A percentile compares a stretch with the other conserved stretches of the same genome.
phyloP scores from a whole-genome alignment of 2,113 vertebrate species.

The Jaculus jaculus region DNA sequence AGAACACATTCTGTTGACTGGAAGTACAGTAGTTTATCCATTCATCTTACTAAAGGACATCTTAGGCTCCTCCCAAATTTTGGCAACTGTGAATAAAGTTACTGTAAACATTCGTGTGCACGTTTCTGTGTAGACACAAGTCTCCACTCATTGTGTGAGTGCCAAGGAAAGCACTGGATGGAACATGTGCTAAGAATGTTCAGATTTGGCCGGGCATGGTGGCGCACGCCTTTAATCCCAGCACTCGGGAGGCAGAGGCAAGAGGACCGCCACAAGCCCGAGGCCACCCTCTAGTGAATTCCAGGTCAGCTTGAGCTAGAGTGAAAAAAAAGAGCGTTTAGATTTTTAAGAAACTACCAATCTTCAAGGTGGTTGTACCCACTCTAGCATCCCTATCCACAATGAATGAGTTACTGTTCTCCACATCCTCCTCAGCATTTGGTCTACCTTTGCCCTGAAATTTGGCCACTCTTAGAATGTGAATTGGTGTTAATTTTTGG shows the following conservation, averaged over 20 bases:
- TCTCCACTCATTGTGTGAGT: neutral
- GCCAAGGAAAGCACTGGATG: neutral
- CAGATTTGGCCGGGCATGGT: too few relatives aligned
- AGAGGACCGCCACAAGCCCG: too few relatives aligned
- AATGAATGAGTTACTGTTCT: neutral
- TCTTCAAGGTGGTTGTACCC: neutral
- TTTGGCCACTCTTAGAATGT: neutral
- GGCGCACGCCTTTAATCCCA: too few relatives aligned
- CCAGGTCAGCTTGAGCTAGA: too few relatives aligned
- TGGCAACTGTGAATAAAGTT: too few relatives aligned
- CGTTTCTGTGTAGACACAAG: neutral
- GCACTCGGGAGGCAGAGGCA: too few relatives aligned
- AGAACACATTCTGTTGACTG: neutral
- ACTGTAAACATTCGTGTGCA: neutral
- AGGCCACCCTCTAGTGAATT: too few relatives aligned
- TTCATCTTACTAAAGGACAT: neutral
- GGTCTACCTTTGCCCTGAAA: neutral
- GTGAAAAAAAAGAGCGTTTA: neutral
- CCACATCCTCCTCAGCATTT: neutral
- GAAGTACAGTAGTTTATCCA: neutral
- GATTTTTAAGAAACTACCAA: conserved; percentile 12
- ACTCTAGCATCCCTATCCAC: conserved; percentile 7
- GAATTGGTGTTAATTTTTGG: conserved; percentile 22
- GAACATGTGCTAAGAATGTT: neutral
- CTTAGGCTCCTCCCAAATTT: neutral